A percentile compares a stretch with the other conserved stretches of the same genome.
Evolutionary conservation across 2,797 vertebrate genomes (phyloP).

Genomic region (Anguilla megastoma): DNA sequence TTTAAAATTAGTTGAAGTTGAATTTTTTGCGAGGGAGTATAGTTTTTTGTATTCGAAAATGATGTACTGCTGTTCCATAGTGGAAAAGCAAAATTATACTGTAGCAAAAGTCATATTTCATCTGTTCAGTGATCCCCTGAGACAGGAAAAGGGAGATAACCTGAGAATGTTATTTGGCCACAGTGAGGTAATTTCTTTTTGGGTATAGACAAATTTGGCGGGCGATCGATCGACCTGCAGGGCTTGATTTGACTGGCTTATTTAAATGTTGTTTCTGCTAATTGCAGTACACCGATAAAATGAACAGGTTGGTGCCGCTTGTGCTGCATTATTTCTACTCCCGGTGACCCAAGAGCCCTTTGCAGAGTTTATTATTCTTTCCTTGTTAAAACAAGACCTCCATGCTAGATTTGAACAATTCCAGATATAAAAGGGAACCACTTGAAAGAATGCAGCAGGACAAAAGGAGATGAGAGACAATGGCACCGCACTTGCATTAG

Average conservation of each 20-base stretch:
- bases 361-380: constrained; percentile 39
- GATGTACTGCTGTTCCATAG: neutral
- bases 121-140: neutral
- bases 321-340: constrained; percentile 26
- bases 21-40: neutral
- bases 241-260: constrained; percentile 10
- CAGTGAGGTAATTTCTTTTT: neutral
- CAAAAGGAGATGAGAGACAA: constrained; percentile 45
- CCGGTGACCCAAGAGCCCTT: constrained; percentile 27
- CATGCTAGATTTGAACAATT: constrained; percentile 38
- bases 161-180: neutral
- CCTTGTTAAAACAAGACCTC: constrained; percentile 39
- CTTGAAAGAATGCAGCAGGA: constrained; percentile 46
- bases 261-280: constrained; percentile 31
- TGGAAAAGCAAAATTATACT: neutral
- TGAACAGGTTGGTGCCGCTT: constrained; percentile 24
- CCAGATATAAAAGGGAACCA: constrained; percentile 41
- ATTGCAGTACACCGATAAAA: constrained; percentile 26
- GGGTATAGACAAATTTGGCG: neutral
- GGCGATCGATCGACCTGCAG: constrained; percentile 9
- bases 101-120: neutral
- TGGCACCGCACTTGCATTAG: constrained; percentile 49
- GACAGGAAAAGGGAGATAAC: neutral
- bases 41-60: neutral
- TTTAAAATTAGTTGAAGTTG: neutral